Evolutionary conservation across 2,888 invertebrate species (phyloP).

Genomic region (Trichogramma evanescens): DNA sequence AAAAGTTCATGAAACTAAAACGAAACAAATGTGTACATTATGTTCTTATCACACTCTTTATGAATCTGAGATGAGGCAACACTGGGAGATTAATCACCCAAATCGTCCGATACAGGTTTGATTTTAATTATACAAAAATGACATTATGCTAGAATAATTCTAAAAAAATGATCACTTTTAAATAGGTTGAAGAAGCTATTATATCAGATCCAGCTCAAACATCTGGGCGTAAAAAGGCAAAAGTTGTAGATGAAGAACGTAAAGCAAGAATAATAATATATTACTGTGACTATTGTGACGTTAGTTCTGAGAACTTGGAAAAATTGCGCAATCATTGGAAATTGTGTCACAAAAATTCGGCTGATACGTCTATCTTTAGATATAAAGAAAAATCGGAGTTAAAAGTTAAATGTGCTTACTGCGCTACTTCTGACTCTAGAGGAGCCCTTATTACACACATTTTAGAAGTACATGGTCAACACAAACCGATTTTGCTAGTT

Average conservation of each 20-base stretch:
- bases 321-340: conserved; percentile 36
- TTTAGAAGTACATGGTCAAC: conserved; percentile 27
- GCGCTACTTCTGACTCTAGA: conserved; percentile 31
- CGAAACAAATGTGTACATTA: conserved; percentile 36
- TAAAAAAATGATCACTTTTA: background rate
- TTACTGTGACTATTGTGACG: conserved; percentile 36
- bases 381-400: conserved; percentile 24
- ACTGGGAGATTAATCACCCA: conserved; percentile 38
- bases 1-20: conserved; percentile 31
- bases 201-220: background rate
- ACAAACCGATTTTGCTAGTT: conserved; percentile 27
- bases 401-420: conserved; percentile 31
- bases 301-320: conserved; percentile 31
- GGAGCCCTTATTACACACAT: conserved; percentile 30
- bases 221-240: conserved; percentile 11
- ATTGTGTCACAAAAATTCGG: conserved; percentile 28
- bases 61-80: conserved; percentile 34
- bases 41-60: conserved; percentile 35
- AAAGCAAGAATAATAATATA: conserved; percentile 23
- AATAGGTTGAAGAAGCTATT: conserved; percentile 20
- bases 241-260: conserved; percentile 15
- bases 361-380: conserved; percentile 11
- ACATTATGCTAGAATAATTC: no score
- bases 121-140: conserved; percentile 7
- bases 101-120: conserved; percentile 8